Base-by-base conservation (phyloP, 2,888 invertebrate genomes). In the Octodonta nipae region DNA sequence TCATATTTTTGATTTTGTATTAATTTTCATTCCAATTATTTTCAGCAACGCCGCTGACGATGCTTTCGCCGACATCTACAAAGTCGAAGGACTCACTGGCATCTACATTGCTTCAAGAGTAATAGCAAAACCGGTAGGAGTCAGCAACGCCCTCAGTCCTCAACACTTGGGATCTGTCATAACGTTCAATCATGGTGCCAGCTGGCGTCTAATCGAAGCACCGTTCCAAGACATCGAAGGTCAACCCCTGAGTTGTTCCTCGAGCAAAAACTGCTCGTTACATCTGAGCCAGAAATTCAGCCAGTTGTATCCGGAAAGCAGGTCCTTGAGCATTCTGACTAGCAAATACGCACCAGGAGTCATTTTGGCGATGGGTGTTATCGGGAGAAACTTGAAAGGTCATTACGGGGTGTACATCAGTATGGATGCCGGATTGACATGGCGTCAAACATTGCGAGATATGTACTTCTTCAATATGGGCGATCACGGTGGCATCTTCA, bases 51-150 rank as follows among this genome's bases (percentile, higher is more conserved):
- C 81, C 4, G 72, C 78, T 0, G 80, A 83, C 41, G 82, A 85
- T 42, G 68, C 83, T 0, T 89, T 91, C 64, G 82, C 84, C 2
- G 91, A 91, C 55, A 62, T 91, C 1, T 86, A 89, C 59, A 81
- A 80, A 51, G 84, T 92, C 0, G 80, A 84, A 56, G 89, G 89
- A 1, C 63, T 91, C 29, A 69, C 78, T 26, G 91, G 91, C 1
- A 82, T 91, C 45, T 91, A 87, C 64, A 86, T 92, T 40, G 89
- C 86, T 1, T 87, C 87, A 0, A 77, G 78, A 53, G 72, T 88
- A 2, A 64, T 67, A 15, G 60, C 66, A 1, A 71, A 71, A 48
- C 65, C 68, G 3, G 31, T 30, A 3, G 27, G 24, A 10, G 58
- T 66, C 17, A 29, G 15, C 11, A 58, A 67, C 17, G 68, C 67